phyloP scores from a whole-genome alignment of 1,140 invertebrate species.

The Caerostris extrusa region DNA sequence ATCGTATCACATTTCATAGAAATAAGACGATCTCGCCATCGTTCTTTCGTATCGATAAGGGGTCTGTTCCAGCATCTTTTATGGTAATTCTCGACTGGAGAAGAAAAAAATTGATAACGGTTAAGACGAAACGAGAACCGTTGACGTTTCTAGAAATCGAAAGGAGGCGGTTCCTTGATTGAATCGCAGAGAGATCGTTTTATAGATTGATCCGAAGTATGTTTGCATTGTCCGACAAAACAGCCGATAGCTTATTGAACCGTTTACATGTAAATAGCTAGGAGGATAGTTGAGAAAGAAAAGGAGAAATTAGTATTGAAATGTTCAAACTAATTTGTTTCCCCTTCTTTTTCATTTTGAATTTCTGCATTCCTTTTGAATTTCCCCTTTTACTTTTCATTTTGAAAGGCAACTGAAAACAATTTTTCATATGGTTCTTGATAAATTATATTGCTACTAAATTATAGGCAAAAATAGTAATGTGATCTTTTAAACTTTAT shows the following conservation, averaged over 20 bases:
- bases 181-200: background rate
- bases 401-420: no score
- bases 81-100: constrained; percentile 37
- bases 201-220: constrained; percentile 7
- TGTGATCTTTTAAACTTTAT: no score
- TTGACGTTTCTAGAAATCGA: constrained; percentile 68
- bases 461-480: no score
- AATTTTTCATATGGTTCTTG: no score
- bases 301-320: background rate
- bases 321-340: no score
- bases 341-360: no score
- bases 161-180: constrained; percentile 1
- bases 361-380: no score
- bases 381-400: no score
- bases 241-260: constrained; percentile 21
- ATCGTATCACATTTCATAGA: constrained; percentile 49
- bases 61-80: background rate
- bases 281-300: background rate
- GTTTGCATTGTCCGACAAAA: constrained; percentile 35
- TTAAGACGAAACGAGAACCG: constrained; percentile 56
- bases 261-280: constrained; percentile 27
- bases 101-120: constrained; percentile 67
- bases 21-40: constrained; percentile 39
- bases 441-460: no score
- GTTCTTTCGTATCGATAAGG: constrained; percentile 31